phyloP scores from a whole-genome alignment of 2,888 invertebrate genomes.

The Oxytorus armatus region DNA sequence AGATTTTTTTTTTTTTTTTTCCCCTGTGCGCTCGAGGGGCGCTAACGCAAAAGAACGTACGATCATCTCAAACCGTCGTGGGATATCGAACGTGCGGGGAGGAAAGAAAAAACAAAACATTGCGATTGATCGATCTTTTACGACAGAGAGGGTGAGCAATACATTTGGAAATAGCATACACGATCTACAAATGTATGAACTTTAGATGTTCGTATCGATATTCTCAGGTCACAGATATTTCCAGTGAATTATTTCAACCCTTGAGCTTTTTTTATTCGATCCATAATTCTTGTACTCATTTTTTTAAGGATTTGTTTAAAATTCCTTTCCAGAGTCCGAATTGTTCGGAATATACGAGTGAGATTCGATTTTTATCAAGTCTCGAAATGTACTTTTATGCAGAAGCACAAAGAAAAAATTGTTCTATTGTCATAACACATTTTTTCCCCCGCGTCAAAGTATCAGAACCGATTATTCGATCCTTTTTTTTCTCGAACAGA shows the following conservation, averaged over 20 bases:
- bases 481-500: too few species aligned
- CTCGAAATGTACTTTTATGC: too few species aligned
- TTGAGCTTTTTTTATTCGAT: too few species aligned
- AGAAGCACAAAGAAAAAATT: too few species aligned
- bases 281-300: too few species aligned
- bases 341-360: too few species aligned
- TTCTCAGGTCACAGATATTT: background rate
- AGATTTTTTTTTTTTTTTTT: constrained; percentile 31
- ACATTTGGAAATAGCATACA: constrained; percentile 39
- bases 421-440: too few species aligned
- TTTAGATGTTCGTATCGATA: constrained; percentile 40
- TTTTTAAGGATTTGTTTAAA: too few species aligned
- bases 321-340: too few species aligned
- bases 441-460: too few species aligned
- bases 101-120: constrained; percentile 1
- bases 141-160: constrained; percentile 15
- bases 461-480: too few species aligned
- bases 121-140: constrained; percentile 33
- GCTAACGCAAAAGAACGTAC: background rate
- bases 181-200: constrained; percentile 25
- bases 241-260: background rate
- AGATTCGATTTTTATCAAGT: too few species aligned
- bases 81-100: background rate
- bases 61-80: constrained; percentile 21
- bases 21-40: background rate